These are phyloP conservation scores for Scaeva pyrastri DNA, from an alignment of 2,888 invertebrate species.

Conservation along the genomic window DNA sequence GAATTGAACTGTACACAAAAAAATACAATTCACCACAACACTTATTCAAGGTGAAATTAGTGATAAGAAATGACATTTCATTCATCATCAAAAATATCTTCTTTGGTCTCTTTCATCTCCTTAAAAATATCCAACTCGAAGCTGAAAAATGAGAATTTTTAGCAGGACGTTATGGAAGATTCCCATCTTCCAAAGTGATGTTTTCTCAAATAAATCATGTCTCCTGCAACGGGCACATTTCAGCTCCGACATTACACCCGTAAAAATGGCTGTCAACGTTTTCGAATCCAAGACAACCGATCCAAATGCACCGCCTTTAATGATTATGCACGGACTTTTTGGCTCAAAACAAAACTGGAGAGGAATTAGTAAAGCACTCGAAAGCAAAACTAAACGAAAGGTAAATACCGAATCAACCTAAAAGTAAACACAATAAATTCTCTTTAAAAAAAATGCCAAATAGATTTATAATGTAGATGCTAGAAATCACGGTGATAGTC, in stretches of 20 bases:
- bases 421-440: background rate
- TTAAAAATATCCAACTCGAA: background rate
- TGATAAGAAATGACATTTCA: conserved; percentile 19
- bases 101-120: background rate
- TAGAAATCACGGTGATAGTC: conserved; percentile 97
- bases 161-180: conserved; percentile 2
- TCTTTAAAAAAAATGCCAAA: background rate
- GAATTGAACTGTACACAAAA: background rate
- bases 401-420: conserved; percentile 81
- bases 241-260: conserved; percentile 81
- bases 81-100: background rate
- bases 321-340: conserved; percentile 94
- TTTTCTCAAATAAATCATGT: background rate
- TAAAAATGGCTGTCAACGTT: conserved; percentile 88
- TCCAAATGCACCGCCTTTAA: conserved; percentile 86
- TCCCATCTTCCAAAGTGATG: background rate
- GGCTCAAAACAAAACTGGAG: conserved; percentile 96
- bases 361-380: conserved; percentile 89
- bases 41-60: background rate
- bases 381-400: conserved; percentile 85
- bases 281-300: conserved; percentile 85
- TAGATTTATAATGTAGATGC: conserved; percentile 89
- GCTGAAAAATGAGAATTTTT: conserved; percentile 37
- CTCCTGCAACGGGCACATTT: conserved; percentile 8
- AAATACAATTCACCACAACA: background rate